Conservation (phyloP, 2,113 vertebrate species). For the Etheostoma spectabile region DNA sequence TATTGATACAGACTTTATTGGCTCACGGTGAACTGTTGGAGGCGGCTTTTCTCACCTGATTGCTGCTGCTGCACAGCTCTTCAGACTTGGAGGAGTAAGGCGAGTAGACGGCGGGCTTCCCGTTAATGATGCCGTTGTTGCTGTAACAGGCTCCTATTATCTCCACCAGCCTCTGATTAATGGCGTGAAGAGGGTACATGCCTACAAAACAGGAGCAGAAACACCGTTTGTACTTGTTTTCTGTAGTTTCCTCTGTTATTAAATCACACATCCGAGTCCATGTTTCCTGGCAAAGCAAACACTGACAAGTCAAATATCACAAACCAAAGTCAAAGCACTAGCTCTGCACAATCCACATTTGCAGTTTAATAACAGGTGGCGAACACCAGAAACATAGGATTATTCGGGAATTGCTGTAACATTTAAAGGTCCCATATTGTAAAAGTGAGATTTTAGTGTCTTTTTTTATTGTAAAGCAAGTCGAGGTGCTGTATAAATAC, state of each 20-base stretch:
- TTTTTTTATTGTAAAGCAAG: too few relatives aligned
- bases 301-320: neutral
- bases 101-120: constrained; percentile 84
- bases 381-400: neutral
- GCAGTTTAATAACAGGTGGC: neutral
- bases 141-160: constrained; percentile 89
- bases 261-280: neutral
- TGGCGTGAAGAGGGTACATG: constrained; percentile 86
- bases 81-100: constrained; percentile 84
- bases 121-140: constrained; percentile 55
- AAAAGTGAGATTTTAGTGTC: too few relatives aligned
- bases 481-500: too few relatives aligned
- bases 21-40: neutral
- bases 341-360: neutral
- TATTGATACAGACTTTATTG: neutral
- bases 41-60: constrained; percentile 54
- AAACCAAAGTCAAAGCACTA: too few relatives aligned
- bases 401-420: neutral
- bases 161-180: constrained; percentile 87
- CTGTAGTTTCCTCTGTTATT: neutral
- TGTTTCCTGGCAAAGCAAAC: neutral
- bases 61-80: constrained; percentile 61
- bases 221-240: neutral
- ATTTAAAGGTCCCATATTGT: neutral
- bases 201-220: constrained; percentile 50